Percentiles rank a stretch among this genome's conserved stretches.
Conservation (phyloP, 2,113 vertebrate genomes). For the Sterna hirundo region DNA sequence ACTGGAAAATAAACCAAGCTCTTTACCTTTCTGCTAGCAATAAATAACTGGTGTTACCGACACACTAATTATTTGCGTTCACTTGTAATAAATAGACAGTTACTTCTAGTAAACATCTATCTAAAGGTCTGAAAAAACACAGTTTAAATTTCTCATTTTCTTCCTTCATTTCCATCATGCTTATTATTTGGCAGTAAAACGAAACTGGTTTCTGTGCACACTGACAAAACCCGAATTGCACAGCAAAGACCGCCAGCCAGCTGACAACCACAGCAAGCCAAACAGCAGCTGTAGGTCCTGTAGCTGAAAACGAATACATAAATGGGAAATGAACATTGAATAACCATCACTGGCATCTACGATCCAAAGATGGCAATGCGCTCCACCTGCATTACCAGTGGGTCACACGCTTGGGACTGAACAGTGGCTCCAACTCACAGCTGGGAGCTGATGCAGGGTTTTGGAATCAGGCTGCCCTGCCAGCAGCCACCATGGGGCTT, state of each 20-base stretch:
- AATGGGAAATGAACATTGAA: neutral
- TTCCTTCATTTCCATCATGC: neutral
- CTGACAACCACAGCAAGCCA: neutral
- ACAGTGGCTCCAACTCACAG: accelerated
- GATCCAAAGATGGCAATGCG: neutral
- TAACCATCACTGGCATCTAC: neutral
- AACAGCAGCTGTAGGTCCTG: constrained; percentile 13
- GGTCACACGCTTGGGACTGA: neutral
- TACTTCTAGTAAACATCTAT: neutral
- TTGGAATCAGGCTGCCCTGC: neutral
- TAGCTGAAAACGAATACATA: neutral
- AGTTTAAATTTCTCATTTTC: neutral
- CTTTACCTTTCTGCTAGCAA: neutral
- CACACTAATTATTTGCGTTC: neutral
- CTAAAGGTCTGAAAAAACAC: neutral
- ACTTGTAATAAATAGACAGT: neutral
- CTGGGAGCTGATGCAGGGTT: accelerated
- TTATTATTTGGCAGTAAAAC: neutral
- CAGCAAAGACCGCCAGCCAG: neutral
- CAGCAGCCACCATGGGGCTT: neutral
- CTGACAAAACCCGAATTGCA: neutral
- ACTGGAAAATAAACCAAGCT: neutral
- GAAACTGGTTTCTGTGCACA: neutral
- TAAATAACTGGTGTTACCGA: neutral
- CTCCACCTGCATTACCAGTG: neutral